phyloP scores from a whole-genome alignment of 2,797 vertebrate species.

The Cryptoblepharus egeriae region DNA sequence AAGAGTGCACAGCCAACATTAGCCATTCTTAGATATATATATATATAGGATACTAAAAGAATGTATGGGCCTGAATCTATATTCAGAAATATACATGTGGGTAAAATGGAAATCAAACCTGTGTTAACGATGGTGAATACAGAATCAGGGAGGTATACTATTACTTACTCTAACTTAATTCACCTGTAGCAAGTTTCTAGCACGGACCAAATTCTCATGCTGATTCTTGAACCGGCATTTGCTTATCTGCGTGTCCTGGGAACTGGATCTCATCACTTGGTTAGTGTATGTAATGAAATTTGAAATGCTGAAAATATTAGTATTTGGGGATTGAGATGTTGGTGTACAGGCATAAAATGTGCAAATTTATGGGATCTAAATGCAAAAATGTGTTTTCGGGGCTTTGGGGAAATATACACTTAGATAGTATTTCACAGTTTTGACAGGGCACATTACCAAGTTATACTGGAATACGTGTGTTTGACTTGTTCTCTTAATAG shows the following conservation, averaged over 20 bases:
- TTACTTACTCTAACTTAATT: background rate
- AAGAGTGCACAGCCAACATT: background rate
- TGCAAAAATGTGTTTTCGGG: slow-evolving; percentile 6
- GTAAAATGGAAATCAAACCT: background rate
- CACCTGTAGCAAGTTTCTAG: background rate
- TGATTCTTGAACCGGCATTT: background rate
- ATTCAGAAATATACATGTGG: background rate
- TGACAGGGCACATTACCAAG: slow-evolving; percentile 13
- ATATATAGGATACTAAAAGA: background rate
- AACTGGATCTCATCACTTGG: slow-evolving; percentile 14
- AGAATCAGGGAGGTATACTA: background rate
- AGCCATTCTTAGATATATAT: background rate
- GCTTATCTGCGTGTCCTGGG: background rate
- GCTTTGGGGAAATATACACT: slow-evolving; percentile 18
- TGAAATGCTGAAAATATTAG: slow-evolving; percentile 29
- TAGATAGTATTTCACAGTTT: slow-evolving; percentile 21
- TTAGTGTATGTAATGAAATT: slow-evolving; percentile 24
- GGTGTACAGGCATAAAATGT: background rate
- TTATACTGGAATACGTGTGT: background rate
- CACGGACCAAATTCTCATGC: background rate
- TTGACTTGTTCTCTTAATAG: background rate
- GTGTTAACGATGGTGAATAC: background rate
- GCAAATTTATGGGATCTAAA: slow-evolving; percentile 11
- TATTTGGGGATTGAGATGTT: slow-evolving; percentile 12
- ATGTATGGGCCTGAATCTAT: background rate